Conservation (phyloP, 2,113 vertebrate genomes). For the Sisor rabdophorus region DNA sequence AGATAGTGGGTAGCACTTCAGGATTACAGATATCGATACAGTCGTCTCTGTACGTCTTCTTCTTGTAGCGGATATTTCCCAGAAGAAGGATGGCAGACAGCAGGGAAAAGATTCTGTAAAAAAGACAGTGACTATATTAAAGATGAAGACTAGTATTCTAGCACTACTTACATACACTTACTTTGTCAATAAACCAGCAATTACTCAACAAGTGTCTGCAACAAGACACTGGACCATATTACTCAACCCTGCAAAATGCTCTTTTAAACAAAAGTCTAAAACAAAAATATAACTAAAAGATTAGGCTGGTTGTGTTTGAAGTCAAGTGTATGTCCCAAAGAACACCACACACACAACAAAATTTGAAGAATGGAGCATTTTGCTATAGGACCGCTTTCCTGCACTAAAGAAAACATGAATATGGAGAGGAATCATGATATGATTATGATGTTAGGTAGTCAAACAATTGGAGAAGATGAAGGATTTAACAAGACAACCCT, state of each 20-base stretch:
- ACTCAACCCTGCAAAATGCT: neutral
- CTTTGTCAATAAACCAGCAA: neutral
- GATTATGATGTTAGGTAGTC: neutral
- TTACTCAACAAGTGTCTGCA: neutral
- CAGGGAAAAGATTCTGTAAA: slow-evolving; percentile 87
- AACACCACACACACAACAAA: neutral
- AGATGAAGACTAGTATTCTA: neutral
- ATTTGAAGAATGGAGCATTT: neutral
- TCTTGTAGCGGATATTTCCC: slow-evolving; percentile 96
- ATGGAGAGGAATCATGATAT: neutral
- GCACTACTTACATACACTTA: neutral
- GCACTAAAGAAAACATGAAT: neutral
- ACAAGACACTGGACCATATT: neutral
- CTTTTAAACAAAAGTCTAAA: neutral
- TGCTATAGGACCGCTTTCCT: neutral
- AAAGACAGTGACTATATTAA: neutral
- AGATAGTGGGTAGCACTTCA: slow-evolving; percentile 86
- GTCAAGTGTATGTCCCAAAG: neutral
- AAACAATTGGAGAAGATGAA: neutral
- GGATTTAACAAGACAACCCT: neutral
- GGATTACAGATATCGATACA: slow-evolving; percentile 94
- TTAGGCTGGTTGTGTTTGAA: neutral
- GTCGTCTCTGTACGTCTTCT: slow-evolving; percentile 93
- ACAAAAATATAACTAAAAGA: neutral
- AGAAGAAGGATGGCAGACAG: slow-evolving; percentile 93